Base-by-base conservation (phyloP, 2,888 invertebrate species). In the Cephalotes varians region DNA sequence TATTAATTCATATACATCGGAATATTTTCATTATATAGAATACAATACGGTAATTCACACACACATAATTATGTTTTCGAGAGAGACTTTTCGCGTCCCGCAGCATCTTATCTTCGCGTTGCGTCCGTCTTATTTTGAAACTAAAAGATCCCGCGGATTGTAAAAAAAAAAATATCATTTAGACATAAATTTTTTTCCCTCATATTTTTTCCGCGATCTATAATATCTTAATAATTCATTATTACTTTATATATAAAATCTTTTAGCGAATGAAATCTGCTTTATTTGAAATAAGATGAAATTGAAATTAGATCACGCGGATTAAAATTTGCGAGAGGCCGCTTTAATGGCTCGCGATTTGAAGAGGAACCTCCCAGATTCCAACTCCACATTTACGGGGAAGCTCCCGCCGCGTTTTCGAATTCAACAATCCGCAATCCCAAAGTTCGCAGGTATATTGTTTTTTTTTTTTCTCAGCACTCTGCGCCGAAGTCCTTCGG, bases 281-380 rank as follows among this genome's bases (percentile, higher is more conserved):
- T 64, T 64, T 64, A 71, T 71, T 71, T 18, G 37, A 71, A 71
- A 67, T 67, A 67, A 49, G 56, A 6, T 21, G 10, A 62, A 25
- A 64, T 64, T 60, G 60, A 72, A 60, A 60, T 40, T 71, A 71
- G 44, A 74, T 74, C 37, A 56, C 37, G 54, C n/a, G 21, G 51
- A 71, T 71, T 47, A 74, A n/a, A n/a, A 74, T 74, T 74, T 21
- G 64, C 64, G 73, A 47, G 44, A 34, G 34, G 28, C 10, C 4
- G 25, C 28, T 44, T 65, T 47, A 47, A 65, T 49, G 34, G n/a
- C 15, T 62, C 47, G 31, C 64, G 47, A 74, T 44, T 44, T 12
- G n/a, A 73, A 62, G 60, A 60, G 31, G 28, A 60, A 47, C 60
- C 56, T 72, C 25, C 40, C 37, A 28, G 25, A 56, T 58, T 72